Evolutionary conservation across 2,113 vertebrate genomes (phyloP).

Genomic region (Lampris megalopsis): DNA sequence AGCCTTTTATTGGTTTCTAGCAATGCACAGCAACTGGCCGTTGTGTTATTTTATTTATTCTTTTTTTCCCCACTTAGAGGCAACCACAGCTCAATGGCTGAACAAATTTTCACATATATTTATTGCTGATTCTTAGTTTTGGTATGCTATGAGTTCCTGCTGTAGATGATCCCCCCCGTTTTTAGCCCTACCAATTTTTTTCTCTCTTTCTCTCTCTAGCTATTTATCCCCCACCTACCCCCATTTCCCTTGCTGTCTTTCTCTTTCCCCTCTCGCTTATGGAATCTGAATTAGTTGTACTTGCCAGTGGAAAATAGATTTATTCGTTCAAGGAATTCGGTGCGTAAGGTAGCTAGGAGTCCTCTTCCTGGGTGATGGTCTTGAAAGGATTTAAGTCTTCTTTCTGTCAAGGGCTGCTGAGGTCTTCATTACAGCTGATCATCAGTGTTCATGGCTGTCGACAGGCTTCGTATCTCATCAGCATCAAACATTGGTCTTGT

Average conservation of each 20-base stretch:
- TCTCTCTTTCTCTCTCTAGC: slow-evolving; percentile 4
- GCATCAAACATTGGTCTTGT: neutral
- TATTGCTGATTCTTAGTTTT: neutral
- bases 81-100: neutral
- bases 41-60: neutral
- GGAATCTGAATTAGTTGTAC: too few relatives aligned
- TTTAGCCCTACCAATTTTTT: neutral
- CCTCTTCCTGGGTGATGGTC: neutral
- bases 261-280: neutral
- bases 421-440: slow-evolving; percentile 28
- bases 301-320: too few relatives aligned
- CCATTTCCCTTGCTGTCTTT: neutral
- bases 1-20: slow-evolving; percentile 34
- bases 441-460: slow-evolving; percentile 21
- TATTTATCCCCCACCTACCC: neutral
- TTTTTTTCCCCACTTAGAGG: neutral
- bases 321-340: too few relatives aligned
- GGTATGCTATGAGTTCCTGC: neutral
- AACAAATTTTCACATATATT: slow-evolving; percentile 7
- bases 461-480: neutral
- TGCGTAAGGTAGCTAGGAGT: too few relatives aligned
- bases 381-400: slow-evolving; percentile 4
- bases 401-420: slow-evolving; percentile 11
- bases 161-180: neutral
- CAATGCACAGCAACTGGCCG: neutral